These are phyloP conservation scores for Sphecodes monilicornis DNA, from an alignment of 2,888 invertebrate genomes.

Conservation along the genomic window DNA sequence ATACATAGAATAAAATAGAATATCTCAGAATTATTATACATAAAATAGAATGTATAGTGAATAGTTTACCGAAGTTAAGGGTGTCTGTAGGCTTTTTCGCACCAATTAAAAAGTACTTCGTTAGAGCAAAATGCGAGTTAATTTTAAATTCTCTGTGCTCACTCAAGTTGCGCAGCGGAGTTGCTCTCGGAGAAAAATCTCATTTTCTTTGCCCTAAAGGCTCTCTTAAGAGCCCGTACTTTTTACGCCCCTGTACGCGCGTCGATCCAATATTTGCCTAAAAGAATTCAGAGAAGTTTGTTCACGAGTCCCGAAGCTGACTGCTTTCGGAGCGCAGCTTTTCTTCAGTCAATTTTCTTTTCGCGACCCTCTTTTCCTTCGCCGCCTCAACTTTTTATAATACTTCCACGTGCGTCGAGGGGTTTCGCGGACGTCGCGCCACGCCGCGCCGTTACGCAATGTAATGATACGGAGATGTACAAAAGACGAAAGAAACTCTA, in stretches of 20 bases:
- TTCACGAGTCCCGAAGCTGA: slow-evolving; percentile 78
- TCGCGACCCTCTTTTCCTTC: slow-evolving; percentile 32
- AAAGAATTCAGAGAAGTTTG: slow-evolving; percentile 83
- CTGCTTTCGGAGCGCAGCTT: slow-evolving; percentile 72
- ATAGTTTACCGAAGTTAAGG: too few species aligned
- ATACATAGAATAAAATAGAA: too few species aligned
- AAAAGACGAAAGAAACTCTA: not conserved
- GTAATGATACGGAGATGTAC: slow-evolving; percentile 20
- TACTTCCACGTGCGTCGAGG: slow-evolving; percentile 17
- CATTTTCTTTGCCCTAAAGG: slow-evolving; percentile 83
- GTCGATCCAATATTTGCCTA: slow-evolving; percentile 82
- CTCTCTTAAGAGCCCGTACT: slow-evolving; percentile 62
- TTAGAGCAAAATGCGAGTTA: slow-evolving; percentile 78
- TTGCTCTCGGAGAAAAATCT: slow-evolving; percentile 80
- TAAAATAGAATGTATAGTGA: too few species aligned
- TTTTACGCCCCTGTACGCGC: slow-evolving; percentile 64
- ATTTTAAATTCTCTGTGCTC: slow-evolving; percentile 82
- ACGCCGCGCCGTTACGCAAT: too few species aligned
- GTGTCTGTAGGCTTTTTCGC: not conserved
- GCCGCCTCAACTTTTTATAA: slow-evolving; percentile 7
- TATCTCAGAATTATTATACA: too few species aligned
- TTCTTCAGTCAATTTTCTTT: slow-evolving; percentile 77
- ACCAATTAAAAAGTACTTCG: slow-evolving; percentile 30
- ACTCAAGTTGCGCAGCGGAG: slow-evolving; percentile 53
- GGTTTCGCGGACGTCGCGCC: slow-evolving; percentile 9